Evolutionary conservation across 2,888 invertebrate genomes (phyloP).

Genomic region (Arctia plantaginis): DNA sequence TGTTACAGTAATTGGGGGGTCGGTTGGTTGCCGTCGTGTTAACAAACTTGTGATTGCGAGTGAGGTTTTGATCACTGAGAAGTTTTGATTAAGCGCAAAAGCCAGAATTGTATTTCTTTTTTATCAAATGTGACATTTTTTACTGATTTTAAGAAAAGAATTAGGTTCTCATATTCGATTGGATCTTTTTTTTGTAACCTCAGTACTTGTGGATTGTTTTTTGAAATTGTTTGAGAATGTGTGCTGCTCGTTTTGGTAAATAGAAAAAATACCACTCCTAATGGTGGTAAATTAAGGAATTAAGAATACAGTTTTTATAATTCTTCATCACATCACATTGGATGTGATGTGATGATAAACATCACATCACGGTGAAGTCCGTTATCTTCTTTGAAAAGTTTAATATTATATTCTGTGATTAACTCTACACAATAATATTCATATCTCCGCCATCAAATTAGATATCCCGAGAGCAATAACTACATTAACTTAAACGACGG

Average conservation of each 20-base stretch:
- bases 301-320: background rate
- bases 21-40: slow-evolving; percentile 51
- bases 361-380: no score
- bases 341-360: background rate
- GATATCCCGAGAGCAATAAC: slow-evolving; percentile 47
- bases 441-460: slow-evolving; percentile 46
- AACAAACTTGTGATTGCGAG: slow-evolving; percentile 27
- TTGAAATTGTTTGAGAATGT: no score
- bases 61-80: background rate
- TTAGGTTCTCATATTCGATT: background rate
- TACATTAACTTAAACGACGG: slow-evolving; percentile 62
- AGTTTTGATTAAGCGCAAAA: background rate
- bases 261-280: background rate
- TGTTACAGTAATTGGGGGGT: slow-evolving; percentile 57
- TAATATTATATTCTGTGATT: slow-evolving; percentile 12
- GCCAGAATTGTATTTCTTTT: no score
- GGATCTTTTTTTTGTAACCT: no score
- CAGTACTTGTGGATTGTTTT: no score
- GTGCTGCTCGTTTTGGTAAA: no score
- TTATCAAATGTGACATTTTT: no score
- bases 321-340: no score
- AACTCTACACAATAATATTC: slow-evolving; percentile 29
- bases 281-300: no score
- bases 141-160: no score
- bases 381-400: background rate